Percentiles rank a stretch among this genome's conserved stretches.
Evolutionary conservation across 2,797 vertebrate genomes (phyloP).

Genomic region (Gymnothorax reevesii): DNA sequence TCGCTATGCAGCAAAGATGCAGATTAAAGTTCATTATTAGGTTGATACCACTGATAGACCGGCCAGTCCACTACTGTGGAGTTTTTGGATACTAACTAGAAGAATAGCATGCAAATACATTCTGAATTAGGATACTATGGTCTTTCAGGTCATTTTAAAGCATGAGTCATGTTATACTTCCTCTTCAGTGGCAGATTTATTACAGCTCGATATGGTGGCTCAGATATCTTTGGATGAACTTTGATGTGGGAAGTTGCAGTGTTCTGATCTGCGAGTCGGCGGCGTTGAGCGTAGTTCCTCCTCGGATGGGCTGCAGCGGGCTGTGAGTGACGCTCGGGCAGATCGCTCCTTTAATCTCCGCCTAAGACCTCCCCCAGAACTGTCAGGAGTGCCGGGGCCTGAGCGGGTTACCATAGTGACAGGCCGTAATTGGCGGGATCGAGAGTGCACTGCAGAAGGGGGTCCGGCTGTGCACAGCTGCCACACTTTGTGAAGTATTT

Average conservation of each 20-base stretch:
- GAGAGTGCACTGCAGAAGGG: conserved; percentile 39
- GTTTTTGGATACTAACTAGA: not conserved
- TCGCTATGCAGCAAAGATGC: not conserved
- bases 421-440: conserved; percentile 58
- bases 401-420: conserved; percentile 62
- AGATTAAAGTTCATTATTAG: not conserved
- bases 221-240: conserved; percentile 37
- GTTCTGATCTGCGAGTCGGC: conserved; percentile 48
- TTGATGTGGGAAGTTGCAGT: conserved; percentile 51
- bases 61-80: not conserved
- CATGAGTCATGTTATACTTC: not conserved
- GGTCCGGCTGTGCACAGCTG: conserved; percentile 44
- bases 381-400: conserved; percentile 57
- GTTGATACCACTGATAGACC: not conserved
- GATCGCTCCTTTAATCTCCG: conserved; percentile 53
- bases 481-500: conserved; percentile 58
- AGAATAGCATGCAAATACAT: not conserved
- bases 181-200: not conserved
- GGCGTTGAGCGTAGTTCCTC: conserved; percentile 15
- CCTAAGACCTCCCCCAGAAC: conserved; percentile 58
- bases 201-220: no score
- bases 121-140: not conserved
- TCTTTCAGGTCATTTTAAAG: not conserved
- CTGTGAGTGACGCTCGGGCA: conserved; percentile 9
- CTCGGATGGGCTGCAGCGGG: not conserved